Conservation (phyloP, 1,140 invertebrate species). For the Papilio aristodemus region DNA sequence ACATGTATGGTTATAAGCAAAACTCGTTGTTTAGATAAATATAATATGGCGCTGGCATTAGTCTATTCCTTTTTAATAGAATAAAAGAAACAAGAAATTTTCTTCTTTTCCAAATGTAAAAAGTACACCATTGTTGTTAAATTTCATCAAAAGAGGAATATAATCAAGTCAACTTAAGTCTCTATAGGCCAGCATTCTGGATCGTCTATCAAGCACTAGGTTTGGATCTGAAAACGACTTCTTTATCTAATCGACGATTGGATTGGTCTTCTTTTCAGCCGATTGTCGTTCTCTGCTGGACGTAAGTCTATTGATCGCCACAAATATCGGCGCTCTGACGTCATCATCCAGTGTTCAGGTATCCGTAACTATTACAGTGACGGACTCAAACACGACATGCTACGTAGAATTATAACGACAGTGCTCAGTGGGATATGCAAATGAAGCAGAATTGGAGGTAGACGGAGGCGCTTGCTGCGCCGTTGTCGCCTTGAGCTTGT, state of each 20-base stretch:
- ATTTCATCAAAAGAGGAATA: too few species aligned
- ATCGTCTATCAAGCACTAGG: not conserved
- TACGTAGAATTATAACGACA: conserved; percentile 49
- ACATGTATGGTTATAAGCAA: not conserved
- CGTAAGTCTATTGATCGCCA: too few species aligned
- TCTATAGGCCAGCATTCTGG: not conserved
- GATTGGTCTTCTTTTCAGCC: too few species aligned
- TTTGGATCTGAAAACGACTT: not conserved
- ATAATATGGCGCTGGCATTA: not conserved
- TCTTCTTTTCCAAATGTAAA: not conserved
- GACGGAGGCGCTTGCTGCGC: conserved; percentile 44
- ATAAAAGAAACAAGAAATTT: not conserved
- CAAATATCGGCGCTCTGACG: too few species aligned
- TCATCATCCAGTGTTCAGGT: not conserved
- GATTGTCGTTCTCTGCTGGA: too few species aligned
- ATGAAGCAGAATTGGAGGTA: conserved; percentile 65
- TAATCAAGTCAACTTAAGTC: not conserved
- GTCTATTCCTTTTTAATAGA: not conserved
- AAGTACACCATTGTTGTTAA: too few species aligned
- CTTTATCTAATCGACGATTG: not conserved
- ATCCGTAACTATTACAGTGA: conserved; percentile 26
- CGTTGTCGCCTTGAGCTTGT: conserved; percentile 51
- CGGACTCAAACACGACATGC: conserved; percentile 49
- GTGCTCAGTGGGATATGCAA: conserved; percentile 64
- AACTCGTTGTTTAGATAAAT: not conserved